Evolutionary conservation across 2,113 vertebrate genomes (phyloP), one percentile per base, ranked within the genome.

Genomic region (Ictalurus furcatus): DNA sequence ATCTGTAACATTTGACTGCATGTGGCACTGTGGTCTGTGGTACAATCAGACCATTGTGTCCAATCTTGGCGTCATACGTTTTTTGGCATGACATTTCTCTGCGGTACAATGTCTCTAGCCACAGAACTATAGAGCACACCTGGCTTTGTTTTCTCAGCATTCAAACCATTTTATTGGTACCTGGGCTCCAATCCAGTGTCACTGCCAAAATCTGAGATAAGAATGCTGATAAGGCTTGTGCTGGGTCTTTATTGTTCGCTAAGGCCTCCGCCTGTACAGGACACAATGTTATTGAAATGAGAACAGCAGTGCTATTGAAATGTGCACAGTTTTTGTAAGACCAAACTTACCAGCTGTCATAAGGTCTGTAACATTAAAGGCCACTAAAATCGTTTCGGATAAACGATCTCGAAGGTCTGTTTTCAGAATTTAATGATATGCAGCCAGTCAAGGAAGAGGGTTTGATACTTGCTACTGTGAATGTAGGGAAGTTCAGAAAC

Each of bases 1-100:
- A 25, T 61, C 61, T 40, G 44, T 61, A 44, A 76, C 7, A 79
- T 84, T n/a, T 85, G 30, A 74, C 81, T n/a, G n/a, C 37, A 65
- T 52, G 17, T 9, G 34, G n/a, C 67, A 16, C 40, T 63, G 61
- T 79, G n/a, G 13, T 85, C 67, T 40, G 37, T 73, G n/a, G 56
- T 48, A 85, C 88, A 91, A 89, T 85, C 59, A 84, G 56, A 12
- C 82, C 69, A 85, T 91, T 91, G 58, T 91, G 56, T 76, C 74
- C 37, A 34, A 2, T 76, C 74, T 81, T 87, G 81, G n/a, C 63
- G 58, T 81, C 69, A 56, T 85, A 23, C 44, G 52, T 30, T 67
- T 87, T 87, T 89, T 89, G 88, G 74, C 85, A 82, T 40, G 0
- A 30, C 12, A 23, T 79, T 28, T 30, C 37, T 52, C 34, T 23